Percentiles rank a stretch among this genome's conserved stretches.
These are phyloP conservation scores for Barnardius zonarius DNA, from an alignment of 2,113 vertebrate genomes.

Conservation along the genomic window DNA sequence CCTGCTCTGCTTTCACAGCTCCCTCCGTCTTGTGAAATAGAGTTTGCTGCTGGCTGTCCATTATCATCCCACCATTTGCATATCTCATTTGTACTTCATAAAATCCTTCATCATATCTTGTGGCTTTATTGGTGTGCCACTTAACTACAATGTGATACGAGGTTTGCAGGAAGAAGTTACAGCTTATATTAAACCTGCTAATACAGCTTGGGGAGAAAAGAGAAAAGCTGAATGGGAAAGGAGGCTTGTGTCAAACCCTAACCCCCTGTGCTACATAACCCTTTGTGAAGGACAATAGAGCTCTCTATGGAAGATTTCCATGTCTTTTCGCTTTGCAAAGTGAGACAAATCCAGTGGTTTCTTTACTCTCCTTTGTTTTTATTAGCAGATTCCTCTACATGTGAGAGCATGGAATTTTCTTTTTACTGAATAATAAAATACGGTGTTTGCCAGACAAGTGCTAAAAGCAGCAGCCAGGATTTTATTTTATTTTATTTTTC, in stretches of 20 bases:
- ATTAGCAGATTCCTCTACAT: conserved; percentile 7
- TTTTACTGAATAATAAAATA: conserved; percentile 18
- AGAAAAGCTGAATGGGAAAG: background rate
- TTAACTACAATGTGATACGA: background rate
- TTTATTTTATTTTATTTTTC: background rate
- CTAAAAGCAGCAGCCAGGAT: background rate
- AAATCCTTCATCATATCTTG: background rate
- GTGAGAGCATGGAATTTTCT: conserved; percentile 32
- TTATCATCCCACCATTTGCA: background rate
- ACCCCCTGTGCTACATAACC: background rate
- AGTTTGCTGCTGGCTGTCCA: background rate
- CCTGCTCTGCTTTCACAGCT: background rate
- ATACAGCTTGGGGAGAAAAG: background rate
- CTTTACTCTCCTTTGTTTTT: conserved; percentile 30
- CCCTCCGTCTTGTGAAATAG: background rate
- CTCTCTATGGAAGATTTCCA: background rate
- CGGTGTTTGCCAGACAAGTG: background rate
- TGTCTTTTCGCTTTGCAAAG: background rate
- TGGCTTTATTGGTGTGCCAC: background rate
- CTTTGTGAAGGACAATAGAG: background rate
- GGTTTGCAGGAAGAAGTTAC: background rate
- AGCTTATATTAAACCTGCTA: background rate
- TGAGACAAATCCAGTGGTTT: background rate
- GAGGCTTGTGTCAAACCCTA: background rate
- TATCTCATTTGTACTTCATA: background rate